Percentiles rank a stretch among this genome's conserved stretches.
These are phyloP conservation scores for Amphiprion ocellaris DNA, from an alignment of 2,113 vertebrate species.

Conservation along the genomic window DNA sequence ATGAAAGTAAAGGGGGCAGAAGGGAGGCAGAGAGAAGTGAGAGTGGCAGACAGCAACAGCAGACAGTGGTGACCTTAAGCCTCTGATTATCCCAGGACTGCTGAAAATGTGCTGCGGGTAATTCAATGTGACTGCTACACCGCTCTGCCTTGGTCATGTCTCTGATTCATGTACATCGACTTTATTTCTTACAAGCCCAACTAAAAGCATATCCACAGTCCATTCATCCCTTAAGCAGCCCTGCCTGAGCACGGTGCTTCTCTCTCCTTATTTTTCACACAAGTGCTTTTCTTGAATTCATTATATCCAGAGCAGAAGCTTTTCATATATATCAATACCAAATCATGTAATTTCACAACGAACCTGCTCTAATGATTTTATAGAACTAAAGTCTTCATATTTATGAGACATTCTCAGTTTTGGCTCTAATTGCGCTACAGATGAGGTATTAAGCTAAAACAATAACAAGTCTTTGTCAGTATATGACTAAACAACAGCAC, in stretches of 20 bases:
- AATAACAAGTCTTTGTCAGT: constrained; percentile 9
- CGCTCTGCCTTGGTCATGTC: constrained; percentile 4
- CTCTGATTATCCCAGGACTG: constrained; percentile 38
- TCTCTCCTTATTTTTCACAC: constrained; percentile 1
- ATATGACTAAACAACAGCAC: background rate
- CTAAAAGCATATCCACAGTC: constrained; percentile 8
- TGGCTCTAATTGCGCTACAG: background rate
- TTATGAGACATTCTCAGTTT: background rate
- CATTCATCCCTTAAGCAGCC: constrained; percentile 35
- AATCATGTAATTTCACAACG: background rate
- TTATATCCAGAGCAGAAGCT: background rate
- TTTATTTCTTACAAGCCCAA: constrained; percentile 7
- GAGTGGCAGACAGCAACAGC: constrained; percentile 33
- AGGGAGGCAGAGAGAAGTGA: background rate
- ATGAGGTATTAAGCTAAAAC: background rate
- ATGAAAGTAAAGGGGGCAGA: constrained; percentile 10
- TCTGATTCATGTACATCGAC: constrained; percentile 26
- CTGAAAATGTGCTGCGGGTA: constrained; percentile 38
- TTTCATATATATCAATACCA: constrained; percentile 16
- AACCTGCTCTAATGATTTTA: background rate
- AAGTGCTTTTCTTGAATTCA: constrained; percentile 12
- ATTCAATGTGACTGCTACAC: constrained; percentile 50
- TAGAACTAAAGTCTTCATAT: background rate
- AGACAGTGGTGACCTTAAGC: constrained; percentile 52
- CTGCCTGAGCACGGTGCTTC: background rate